Evolutionary conservation across 2,113 vertebrate species (phyloP).

Genomic region (Serinus canaria): DNA sequence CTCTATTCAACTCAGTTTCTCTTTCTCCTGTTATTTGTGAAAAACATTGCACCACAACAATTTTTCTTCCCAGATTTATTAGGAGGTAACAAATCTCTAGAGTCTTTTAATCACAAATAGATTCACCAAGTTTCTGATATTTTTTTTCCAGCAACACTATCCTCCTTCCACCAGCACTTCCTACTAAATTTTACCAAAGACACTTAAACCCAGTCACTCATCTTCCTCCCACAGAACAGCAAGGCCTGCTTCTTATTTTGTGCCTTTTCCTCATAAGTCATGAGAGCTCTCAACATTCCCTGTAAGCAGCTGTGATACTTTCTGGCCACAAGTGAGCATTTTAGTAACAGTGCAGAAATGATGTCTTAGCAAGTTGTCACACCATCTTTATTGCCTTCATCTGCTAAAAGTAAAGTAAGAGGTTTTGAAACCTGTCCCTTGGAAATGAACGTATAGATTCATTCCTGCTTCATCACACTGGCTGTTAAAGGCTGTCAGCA

Average conservation of each 20-base stretch:
- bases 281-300: background rate
- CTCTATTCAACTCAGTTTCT: background rate
- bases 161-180: background rate
- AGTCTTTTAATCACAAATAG: background rate
- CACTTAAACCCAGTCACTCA: background rate
- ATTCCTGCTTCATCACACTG: slow-evolving; percentile 50
- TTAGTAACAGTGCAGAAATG: slow-evolving; percentile 20
- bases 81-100: background rate
- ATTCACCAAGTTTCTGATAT: background rate
- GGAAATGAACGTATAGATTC: slow-evolving; percentile 45
- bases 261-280: background rate
- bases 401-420: slow-evolving; percentile 11
- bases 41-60: background rate
- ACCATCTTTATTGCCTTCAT: slow-evolving; percentile 40
- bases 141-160: background rate
- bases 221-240: background rate
- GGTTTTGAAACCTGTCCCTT: slow-evolving; percentile 2
- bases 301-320: slow-evolving; percentile 6
- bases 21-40: background rate
- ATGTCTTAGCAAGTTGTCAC: slow-evolving; percentile 31
- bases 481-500: slow-evolving; percentile 68
- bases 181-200: background rate
- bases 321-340: background rate
- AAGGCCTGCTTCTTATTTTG: slow-evolving; percentile 7
- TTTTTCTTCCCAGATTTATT: background rate